Conservation (phyloP, 2,888 invertebrate species). For the Amiota mariae region DNA sequence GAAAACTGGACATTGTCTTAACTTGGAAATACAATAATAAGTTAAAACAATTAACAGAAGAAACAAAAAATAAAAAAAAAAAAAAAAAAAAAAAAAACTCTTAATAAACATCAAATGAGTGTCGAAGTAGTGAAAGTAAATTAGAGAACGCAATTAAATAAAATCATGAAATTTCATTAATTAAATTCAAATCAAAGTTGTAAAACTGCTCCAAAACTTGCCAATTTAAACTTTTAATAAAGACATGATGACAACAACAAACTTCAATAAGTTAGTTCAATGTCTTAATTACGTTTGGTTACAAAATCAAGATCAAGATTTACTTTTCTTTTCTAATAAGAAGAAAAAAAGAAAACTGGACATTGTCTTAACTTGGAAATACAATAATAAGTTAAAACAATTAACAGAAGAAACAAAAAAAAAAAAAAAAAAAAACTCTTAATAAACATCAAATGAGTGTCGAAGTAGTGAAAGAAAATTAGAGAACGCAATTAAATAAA, state of each 20-base stretch:
- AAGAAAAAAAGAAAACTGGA: slow-evolving; percentile 19
- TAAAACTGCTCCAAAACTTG: background rate
- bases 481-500: background rate
- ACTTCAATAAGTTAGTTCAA: background rate
- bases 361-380: slow-evolving; percentile 14
- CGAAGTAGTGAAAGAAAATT: background rate
- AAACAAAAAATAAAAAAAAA: background rate
- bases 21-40: slow-evolving; percentile 2
- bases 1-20: slow-evolving; percentile 16
- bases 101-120: background rate
- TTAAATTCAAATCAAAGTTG: slow-evolving; percentile 1
- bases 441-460: background rate
- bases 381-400: slow-evolving; percentile 1
- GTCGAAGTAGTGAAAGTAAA: background rate
- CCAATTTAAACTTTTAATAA: background rate
- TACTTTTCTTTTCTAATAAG: slow-evolving; percentile 14
- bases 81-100: background rate
- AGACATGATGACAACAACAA: too few species aligned
- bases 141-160: background rate
- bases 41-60: background rate
- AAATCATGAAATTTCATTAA: background rate
- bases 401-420: too few species aligned
- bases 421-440: background rate
- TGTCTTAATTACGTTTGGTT: background rate
- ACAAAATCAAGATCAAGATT: slow-evolving; percentile 20